Conservation (phyloP, 2,113 vertebrate genomes). For the Rhea pennata region DNA sequence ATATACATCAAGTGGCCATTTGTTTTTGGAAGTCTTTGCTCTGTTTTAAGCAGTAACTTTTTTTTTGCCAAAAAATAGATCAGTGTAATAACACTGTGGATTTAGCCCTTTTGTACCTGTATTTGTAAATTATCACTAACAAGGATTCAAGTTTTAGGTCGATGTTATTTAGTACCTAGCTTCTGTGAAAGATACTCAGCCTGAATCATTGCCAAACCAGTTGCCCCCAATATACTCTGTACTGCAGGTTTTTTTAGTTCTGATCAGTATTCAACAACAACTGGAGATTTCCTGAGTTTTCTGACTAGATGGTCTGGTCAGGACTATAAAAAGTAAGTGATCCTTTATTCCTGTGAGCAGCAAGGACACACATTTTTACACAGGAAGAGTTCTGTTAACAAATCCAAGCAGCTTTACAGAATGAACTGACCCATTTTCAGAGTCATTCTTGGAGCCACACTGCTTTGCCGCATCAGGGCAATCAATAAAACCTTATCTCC, state of each 20-base stretch:
- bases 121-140: not conserved
- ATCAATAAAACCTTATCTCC: not conserved
- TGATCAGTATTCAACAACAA: constrained; percentile 13
- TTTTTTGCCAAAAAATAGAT: too few relatives aligned
- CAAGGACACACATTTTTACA: not conserved
- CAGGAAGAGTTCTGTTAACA: not conserved
- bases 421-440: not conserved
- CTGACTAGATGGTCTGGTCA: not conserved
- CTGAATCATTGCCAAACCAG: not conserved
- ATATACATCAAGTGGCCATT: not conserved
- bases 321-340: not conserved
- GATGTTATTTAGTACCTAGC: rapidly evolving
- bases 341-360: not conserved
- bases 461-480: not conserved
- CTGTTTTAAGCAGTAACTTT: not conserved
- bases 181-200: not conserved
- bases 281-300: not conserved
- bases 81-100: not conserved
- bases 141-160: not conserved
- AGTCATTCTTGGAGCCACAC: not conserved
- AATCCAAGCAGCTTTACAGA: not conserved
- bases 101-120: not conserved
- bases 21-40: not conserved
- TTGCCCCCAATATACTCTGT: not conserved
- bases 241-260: not conserved